Evolutionary conservation across 2,888 invertebrate genomes (phyloP), one percentile per base, ranked within the genome.

Genomic region (Campoplex nolae): DNA sequence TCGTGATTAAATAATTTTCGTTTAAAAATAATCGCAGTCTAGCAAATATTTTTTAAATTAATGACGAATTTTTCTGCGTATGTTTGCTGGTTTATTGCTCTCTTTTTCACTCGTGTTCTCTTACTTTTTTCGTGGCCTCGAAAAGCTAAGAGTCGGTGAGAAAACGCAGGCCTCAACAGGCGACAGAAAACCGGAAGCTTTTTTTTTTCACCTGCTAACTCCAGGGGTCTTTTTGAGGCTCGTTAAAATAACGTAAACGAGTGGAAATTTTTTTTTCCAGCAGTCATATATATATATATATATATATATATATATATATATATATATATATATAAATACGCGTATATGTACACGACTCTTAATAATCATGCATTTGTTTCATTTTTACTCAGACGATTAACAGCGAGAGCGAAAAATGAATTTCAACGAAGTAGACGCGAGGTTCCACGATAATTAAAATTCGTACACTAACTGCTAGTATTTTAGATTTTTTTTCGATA

Each of bases 321-420:
- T 23, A 23, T 23, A 23, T 23, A 23, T 23, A 23, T 23, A 23
- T 23, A 23, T 23, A 23, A 23, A 23, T 23, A 23, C 23, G 0
- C 23, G 23, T 23, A 23, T 23, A 48, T 68, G 42, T 73, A 42
- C 48, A 45, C 68, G 48, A 78, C 35, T 58, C 38, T 56, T 45
- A 79, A 32, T 79, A 79, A 45, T 70, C 70, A 70, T 68, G 54
- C 32, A 54, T 73, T 84, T 78, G 73, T 84, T 79, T 38, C 23
- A n/a, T 70, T 71, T 62, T 76, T 42, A 28, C 45, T 45, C 16
- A 45, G 32, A 48, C 58, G 74, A 67, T 81, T 67, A 48, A 42
- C 54, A 38, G 65, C 65, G 51, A 65, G 23, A 23, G 23, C 23
- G 23, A 23, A 23, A 23, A 56, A 51, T 62, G 62, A 45, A 45